Evolutionary conservation across 2,888 invertebrate genomes (phyloP), one percentile per base, ranked within the genome.

Genomic region (Sphaerophoria taeniata): DNA sequence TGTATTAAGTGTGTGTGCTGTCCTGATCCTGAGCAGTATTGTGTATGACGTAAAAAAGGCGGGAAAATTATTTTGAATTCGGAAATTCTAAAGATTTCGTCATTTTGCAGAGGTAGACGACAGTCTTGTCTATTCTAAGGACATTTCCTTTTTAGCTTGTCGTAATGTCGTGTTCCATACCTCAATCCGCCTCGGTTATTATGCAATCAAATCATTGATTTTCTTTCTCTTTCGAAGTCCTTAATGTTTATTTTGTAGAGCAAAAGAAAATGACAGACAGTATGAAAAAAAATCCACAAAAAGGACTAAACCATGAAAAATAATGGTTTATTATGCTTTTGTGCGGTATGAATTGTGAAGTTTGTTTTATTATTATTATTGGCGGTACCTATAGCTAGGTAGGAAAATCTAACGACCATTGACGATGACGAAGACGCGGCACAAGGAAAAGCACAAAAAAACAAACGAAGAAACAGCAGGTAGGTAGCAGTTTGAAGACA

Each of bases 191-290:
- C 80, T 77, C 55, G 73, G 76, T 81, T 69, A 85, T 85, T 85
- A 85, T 85, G 85, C 80, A 85, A 85, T 81, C 81, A 60, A 60
- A 81, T 81, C 85, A 85, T 85, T 77, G 85, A 85, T 85, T 85
- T 85, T 85, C 81, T 71, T 76, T 85, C 53, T 53, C 24, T 24
- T 24, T 24, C 73, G 43, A 72, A 65, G 56, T 47, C 63, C 60
- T 79, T 51, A 16, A 24, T 61, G 71, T 71, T 74, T 75, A 65
- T 49, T 67, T 61, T 47, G 31, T 33, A 47, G 47, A 63, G 34
- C 36, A 67, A 39, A 67, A 67, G 49, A 36, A 67, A 34, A 51
- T 24, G 24, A 24, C 24, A 24, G 24, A 24, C 1, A 43, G 12
- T 7, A 39, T 36, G 3, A 39, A 9, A 39, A 39, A 5, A 47